Conservation (phyloP, 2,113 vertebrate genomes). For the Anarhynchus alexandrinus region DNA sequence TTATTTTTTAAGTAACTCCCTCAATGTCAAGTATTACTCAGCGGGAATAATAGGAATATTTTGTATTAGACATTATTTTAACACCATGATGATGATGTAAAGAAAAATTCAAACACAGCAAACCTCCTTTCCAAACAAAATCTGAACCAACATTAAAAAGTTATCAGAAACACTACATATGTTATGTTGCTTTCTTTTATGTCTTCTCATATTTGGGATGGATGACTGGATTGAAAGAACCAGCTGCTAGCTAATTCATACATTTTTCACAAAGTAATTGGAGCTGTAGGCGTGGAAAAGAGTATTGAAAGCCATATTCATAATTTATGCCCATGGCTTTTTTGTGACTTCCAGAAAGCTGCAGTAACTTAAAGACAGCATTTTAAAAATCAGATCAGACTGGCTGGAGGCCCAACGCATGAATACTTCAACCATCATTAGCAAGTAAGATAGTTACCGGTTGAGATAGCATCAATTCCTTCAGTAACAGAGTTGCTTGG, state of each 20-base stretch:
- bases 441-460: not conserved
- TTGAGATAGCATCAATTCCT: not conserved
- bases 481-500: not conserved
- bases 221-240: not conserved
- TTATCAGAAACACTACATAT: not conserved
- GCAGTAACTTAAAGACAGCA: not conserved
- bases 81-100: not conserved
- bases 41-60: not conserved
- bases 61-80: not conserved
- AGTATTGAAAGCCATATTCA: not conserved
- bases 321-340: not conserved
- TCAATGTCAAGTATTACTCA: not conserved
- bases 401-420: not conserved
- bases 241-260: not conserved
- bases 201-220: not conserved
- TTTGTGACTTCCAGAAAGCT: slow-evolving; percentile 18
- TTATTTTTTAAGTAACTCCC: not conserved
- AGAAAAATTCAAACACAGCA: not conserved
- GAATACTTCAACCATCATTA: not conserved
- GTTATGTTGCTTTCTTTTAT: not conserved
- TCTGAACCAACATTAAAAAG: not conserved
- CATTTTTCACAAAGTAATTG: not conserved
- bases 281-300: not conserved
- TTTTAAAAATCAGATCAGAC: not conserved
- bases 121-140: not conserved